These are phyloP conservation scores for Trichopria drosophilae DNA, from an alignment of 2,888 invertebrate genomes.

Conservation along the genomic window DNA sequence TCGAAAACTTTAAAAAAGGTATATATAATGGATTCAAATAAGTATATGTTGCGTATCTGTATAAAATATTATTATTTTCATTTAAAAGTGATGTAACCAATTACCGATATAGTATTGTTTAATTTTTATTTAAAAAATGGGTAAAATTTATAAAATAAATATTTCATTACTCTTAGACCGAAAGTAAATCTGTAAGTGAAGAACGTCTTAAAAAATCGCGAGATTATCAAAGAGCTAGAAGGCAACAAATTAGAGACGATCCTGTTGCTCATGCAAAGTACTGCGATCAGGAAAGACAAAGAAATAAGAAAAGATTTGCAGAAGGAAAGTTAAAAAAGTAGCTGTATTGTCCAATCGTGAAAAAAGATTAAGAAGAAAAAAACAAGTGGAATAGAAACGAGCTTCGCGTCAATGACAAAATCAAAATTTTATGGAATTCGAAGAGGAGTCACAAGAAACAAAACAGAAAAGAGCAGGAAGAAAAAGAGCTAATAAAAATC, in stretches of 20 bases:
- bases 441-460: not conserved
- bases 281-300: slow-evolving; percentile 17
- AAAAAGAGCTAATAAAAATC: slow-evolving; percentile 19
- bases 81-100: no score
- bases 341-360: slow-evolving; percentile 22
- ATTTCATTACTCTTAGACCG: no score
- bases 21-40: no score
- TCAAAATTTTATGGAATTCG: no score
- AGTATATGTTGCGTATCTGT: no score
- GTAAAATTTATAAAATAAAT: no score
- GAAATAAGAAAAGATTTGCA: slow-evolving; percentile 22
- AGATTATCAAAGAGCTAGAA: slow-evolving; percentile 14
- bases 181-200: no score
- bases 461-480: slow-evolving; percentile 5
- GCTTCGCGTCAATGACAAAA: not conserved
- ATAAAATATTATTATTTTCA: no score
- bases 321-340: no score
- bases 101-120: no score
- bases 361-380: slow-evolving; percentile 25
- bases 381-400: slow-evolving; percentile 5
- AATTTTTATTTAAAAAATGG: no score
- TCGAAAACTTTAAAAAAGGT: no score
- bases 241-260: slow-evolving; percentile 21
- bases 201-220: slow-evolving; percentile 16
- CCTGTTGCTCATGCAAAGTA: slow-evolving; percentile 20